Evolutionary conservation across 2,797 vertebrate species (phyloP).

Genomic region (Microctenopoma steveboyesi): DNA sequence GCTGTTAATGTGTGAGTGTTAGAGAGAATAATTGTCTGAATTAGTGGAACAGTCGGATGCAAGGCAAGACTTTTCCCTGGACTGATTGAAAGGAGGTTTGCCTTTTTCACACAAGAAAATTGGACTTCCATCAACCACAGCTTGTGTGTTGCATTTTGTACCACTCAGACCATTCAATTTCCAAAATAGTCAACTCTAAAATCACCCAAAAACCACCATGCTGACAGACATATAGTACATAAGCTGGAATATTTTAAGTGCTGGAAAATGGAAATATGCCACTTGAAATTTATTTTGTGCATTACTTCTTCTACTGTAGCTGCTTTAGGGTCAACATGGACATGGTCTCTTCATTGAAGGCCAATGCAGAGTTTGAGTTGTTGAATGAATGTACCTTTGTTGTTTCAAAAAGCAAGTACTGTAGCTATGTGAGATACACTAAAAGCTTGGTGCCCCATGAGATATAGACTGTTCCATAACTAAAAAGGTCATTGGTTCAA

Average conservation of each 20-base stretch:
- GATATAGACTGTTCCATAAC: conserved; percentile 54
- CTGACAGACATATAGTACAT: conserved; percentile 24
- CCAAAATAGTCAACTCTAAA: conserved; percentile 21
- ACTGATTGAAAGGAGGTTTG: conserved; percentile 66
- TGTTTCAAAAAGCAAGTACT: conserved; percentile 50
- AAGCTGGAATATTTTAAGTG: conserved; percentile 53
- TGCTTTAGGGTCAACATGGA: conserved; percentile 51
- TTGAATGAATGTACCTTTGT: conserved; percentile 71
- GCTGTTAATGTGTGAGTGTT: conserved; percentile 64
- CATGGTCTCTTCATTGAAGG: conserved; percentile 47
- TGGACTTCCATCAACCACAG: conserved; percentile 63
- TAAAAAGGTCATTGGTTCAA: conserved; percentile 53
- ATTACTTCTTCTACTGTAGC: conserved; percentile 58
- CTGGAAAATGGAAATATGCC: conserved; percentile 48
- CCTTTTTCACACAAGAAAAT: conserved; percentile 65
- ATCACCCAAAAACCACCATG: conserved; percentile 29
- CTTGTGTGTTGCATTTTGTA: conserved; percentile 56
- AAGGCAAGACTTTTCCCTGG: conserved; percentile 64
- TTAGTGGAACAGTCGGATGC: conserved; percentile 63
- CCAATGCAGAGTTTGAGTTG: conserved; percentile 54
- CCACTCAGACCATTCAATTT: conserved; percentile 36
- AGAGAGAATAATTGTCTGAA: conserved; percentile 42
- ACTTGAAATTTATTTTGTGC: conserved; percentile 48
- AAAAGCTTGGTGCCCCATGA: conserved; percentile 18
- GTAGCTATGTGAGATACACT: conserved; percentile 41